Conservation (phyloP, 1,140 invertebrate species). For the Hycleus phaleratus region DNA sequence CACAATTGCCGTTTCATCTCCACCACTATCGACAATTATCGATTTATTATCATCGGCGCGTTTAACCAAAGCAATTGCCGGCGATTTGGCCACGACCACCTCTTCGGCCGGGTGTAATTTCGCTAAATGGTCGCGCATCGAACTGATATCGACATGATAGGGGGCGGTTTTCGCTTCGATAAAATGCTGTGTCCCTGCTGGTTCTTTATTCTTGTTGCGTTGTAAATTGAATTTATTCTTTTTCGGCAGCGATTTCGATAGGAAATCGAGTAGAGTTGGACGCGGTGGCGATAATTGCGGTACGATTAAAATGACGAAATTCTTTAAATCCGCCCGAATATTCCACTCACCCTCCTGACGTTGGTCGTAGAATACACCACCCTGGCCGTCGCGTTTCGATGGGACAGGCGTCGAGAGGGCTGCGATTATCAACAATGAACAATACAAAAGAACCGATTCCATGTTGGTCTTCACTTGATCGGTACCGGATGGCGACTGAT, state of each 20-base stretch:
- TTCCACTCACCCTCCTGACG: slow-evolving; percentile 46
- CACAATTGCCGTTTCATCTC: slow-evolving; percentile 22
- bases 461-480: neutral
- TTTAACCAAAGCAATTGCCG: slow-evolving; percentile 23
- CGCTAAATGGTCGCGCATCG: slow-evolving; percentile 21
- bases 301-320: slow-evolving; percentile 53
- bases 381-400: neutral
- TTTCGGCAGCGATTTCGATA: slow-evolving; percentile 20
- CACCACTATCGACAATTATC: slow-evolving; percentile 26
- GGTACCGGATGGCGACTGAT: too few species aligned
- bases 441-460: neutral
- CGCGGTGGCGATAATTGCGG: slow-evolving; percentile 35
- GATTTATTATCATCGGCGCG: slow-evolving; percentile 14
- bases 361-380: slow-evolving; percentile 27
- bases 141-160: slow-evolving; percentile 38
- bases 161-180: slow-evolving; percentile 40
- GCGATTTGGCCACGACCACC: slow-evolving; percentile 24
- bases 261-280: slow-evolving; percentile 38
- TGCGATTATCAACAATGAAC: neutral
- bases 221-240: slow-evolving; percentile 7
- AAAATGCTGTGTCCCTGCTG: slow-evolving; percentile 31
- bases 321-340: slow-evolving; percentile 54
- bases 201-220: slow-evolving; percentile 7
- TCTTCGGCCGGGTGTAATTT: slow-evolving; percentile 26
- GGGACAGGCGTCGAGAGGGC: slow-evolving; percentile 13